A percentile compares a stretch with the other conserved stretches of the same genome.
phyloP scores from a whole-genome alignment of 2,797 vertebrate genomes.

The Anguilla anguilla region DNA sequence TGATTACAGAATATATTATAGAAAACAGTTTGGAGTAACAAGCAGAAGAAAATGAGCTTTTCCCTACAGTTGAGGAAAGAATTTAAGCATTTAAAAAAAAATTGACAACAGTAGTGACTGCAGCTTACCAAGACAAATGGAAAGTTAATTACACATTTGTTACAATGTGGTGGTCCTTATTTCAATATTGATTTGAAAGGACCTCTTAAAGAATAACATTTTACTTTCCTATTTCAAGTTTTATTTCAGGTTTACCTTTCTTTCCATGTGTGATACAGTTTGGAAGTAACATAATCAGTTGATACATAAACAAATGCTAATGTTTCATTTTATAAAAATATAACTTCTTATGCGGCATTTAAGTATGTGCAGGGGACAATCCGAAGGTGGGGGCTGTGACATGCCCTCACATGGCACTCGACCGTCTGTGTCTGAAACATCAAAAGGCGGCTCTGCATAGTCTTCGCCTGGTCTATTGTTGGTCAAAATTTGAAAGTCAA shows the following conservation, averaged over 20 bases:
- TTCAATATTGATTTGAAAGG: constrained; percentile 35
- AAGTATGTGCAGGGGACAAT: constrained; percentile 20
- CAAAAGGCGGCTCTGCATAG: neutral
- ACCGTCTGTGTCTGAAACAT: neutral
- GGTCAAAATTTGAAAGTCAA: constrained; percentile 56
- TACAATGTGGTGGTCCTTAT: constrained; percentile 21
- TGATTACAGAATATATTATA: neutral
- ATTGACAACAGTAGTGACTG: neutral
- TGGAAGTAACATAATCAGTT: neutral
- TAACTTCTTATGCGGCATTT: constrained; percentile 53
- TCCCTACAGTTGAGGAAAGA: neutral
- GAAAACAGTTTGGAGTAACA: neutral
- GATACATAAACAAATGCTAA: constrained; percentile 9
- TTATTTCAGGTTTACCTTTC: constrained; percentile 44
- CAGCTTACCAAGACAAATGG: neutral
- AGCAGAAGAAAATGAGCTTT: neutral
- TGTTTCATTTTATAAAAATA: constrained; percentile 43
- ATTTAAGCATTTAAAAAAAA: too few species aligned
- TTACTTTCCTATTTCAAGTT: constrained; percentile 41
- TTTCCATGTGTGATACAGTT: neutral
- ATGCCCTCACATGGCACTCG: neutral
- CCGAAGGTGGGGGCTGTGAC: neutral
- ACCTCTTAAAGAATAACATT: constrained; percentile 43
- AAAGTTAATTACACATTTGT: constrained; percentile 21
- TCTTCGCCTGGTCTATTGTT: constrained; percentile 47